Base-by-base conservation (phyloP, 2,113 vertebrate genomes). In the Bufo bufo region DNA sequence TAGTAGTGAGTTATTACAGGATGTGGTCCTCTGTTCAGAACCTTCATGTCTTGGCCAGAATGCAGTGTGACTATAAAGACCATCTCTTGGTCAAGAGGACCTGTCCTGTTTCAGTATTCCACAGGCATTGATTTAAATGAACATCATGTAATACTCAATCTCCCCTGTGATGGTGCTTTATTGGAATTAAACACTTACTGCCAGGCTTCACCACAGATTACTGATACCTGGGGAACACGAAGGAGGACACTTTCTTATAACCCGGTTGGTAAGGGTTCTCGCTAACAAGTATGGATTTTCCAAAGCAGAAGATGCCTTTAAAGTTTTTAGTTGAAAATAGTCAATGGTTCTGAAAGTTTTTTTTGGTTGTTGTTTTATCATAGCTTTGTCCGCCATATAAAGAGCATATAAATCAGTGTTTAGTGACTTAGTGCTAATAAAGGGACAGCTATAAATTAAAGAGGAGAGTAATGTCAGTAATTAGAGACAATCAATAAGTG, bases 381-480 rank as follows among this genome's bases (percentile, higher is more conserved):
- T 43, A 71, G 66, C 33, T 43, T 71, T 71, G 66, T 71, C 4
- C 33, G 11, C 4, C 23, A 43, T 13, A 71, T 23, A 5, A 71
- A 33, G 6, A 33, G 11, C 10, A 79, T 79, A 79, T 56, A 54
- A 56, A 79, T 79, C 77, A 23, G 50, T 56, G 20, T 78, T 56
- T 16, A 56, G 20, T 79, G 77, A 52, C 20, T 56, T 6, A 77
- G 66, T 52, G 23, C 52, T 56, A 54, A 54, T 20, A 20, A 79
- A 33, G n/a, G n/a, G 77, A 79, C n/a, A 56, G 50, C 11, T 56
- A 33, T 16, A n/a, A 56, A 13, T 50, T 54, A 56, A 33, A 10
- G 50, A 23, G 50, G 77, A 56, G 52, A 79, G 52, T 79, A 79
- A 79, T 79, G 54, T 79, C 50, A 56, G 77, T 56, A 56, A 79